A percentile compares a stretch with the other conserved stretches of the same genome.
phyloP scores from a whole-genome alignment of 2,888 invertebrate species.

The Drosophila neonasuta region DNA sequence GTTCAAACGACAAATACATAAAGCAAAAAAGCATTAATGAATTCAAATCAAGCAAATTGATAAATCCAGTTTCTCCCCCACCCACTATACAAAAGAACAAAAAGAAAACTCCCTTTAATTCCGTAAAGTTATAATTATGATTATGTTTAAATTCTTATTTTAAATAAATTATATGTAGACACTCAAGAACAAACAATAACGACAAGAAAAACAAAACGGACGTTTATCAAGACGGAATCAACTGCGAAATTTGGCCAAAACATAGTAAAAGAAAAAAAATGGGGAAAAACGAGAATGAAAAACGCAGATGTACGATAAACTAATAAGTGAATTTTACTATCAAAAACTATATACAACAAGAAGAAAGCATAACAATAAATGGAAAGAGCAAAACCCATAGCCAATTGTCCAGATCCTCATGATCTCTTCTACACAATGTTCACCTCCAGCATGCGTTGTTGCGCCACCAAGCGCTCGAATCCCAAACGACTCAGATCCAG shows the following conservation, averaged over 20 bases:
- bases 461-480: constrained; percentile 89
- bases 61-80: constrained; percentile 23
- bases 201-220: constrained; percentile 21
- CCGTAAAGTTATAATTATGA: constrained; percentile 64
- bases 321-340: constrained; percentile 61
- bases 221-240: constrained; percentile 2
- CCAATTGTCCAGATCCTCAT: neutral
- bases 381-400: constrained; percentile 53
- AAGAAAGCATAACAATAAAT: constrained; percentile 63
- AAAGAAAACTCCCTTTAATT: constrained; percentile 40
- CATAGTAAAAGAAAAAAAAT: constrained; percentile 3
- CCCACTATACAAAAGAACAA: neutral
- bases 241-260: constrained; percentile 16
- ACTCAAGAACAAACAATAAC: constrained; percentile 28
- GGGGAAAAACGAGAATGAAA: neutral
- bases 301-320: constrained; percentile 53
- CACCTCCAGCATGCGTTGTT: constrained; percentile 85
- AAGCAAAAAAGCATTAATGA: constrained; percentile 39
- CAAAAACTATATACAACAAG: constrained; percentile 48
- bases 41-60: constrained; percentile 8
- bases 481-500: constrained; percentile 91
- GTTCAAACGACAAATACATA: constrained; percentile 49
- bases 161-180: constrained; percentile 75
- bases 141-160: constrained; percentile 71
- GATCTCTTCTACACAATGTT: constrained; percentile 82